Percentiles rank a stretch among this genome's conserved stretches.
Evolutionary conservation across 2,113 vertebrate genomes (phyloP).

Genomic region (Columba livia): DNA sequence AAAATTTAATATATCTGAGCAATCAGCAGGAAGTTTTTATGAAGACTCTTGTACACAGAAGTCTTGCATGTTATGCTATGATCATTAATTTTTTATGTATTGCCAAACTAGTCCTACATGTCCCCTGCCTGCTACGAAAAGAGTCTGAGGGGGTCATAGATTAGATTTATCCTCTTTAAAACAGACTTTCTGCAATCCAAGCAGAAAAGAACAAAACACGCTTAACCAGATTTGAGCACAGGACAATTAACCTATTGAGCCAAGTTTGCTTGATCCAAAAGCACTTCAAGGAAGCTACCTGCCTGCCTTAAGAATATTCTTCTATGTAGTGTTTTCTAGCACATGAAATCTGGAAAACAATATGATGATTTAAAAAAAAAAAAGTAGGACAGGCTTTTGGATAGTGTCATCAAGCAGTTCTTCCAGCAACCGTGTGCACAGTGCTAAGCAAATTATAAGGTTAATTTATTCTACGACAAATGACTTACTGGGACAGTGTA

Average conservation of each 20-base stretch:
- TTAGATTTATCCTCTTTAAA: background rate
- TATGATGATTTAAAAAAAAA: background rate
- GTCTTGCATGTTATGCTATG: background rate
- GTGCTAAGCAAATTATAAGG: background rate
- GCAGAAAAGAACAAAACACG: background rate
- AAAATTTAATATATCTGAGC: background rate
- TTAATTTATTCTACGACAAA: background rate
- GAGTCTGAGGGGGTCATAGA: background rate
- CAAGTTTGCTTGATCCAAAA: background rate
- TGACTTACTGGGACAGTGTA: background rate
- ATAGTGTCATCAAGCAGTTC: background rate
- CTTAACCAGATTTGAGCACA: background rate
- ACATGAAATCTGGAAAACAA: background rate
- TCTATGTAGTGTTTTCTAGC: background rate
- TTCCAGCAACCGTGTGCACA: background rate
- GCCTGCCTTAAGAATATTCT: background rate
- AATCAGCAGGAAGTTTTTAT: background rate
- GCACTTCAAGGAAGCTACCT: background rate
- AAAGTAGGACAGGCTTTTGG: background rate
- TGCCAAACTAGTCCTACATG: background rate
- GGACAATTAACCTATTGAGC: background rate
- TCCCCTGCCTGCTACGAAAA: background rate
- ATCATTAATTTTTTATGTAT: background rate
- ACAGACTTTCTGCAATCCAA: background rate
- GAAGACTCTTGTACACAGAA: background rate